phyloP scores from a whole-genome alignment of 2,113 vertebrate species.

The Danionella cerebrum region DNA sequence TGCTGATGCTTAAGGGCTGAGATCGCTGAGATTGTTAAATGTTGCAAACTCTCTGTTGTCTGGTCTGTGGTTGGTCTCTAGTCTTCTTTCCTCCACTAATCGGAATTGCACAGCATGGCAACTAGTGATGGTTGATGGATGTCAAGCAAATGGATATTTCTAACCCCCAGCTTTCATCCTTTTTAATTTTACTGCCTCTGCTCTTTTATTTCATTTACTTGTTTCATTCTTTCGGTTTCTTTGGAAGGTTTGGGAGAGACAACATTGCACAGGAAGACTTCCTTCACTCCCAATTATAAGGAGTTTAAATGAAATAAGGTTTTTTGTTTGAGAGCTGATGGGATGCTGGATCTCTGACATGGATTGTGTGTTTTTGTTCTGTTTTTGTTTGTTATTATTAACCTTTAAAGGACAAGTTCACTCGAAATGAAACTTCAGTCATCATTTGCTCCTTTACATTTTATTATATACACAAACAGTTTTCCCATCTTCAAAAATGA shows the following conservation, averaged over 20 bases:
- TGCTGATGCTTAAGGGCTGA: slow-evolving; percentile 31
- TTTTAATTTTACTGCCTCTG: slow-evolving; percentile 70
- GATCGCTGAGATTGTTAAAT: slow-evolving; percentile 69
- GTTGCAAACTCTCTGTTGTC: slow-evolving; percentile 65
- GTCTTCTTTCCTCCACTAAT: slow-evolving; percentile 57
- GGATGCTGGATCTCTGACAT: slow-evolving; percentile 59
- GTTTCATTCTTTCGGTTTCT: slow-evolving; percentile 69
- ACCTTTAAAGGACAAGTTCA: too few relatives aligned
- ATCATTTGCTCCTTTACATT: too few relatives aligned
- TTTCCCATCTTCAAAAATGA: too few relatives aligned
- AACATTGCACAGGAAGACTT: slow-evolving; percentile 95
- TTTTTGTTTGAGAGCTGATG: slow-evolving; percentile 62
- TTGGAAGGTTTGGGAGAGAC: slow-evolving; percentile 67
- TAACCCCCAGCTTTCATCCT: slow-evolving; percentile 81
- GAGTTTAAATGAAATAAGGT: slow-evolving; percentile 38
- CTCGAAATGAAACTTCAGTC: too few relatives aligned
- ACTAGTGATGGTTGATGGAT: slow-evolving; percentile 75
- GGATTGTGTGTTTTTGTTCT: slow-evolving; percentile 48
- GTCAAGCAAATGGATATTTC: slow-evolving; percentile 97
- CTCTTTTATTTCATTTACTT: slow-evolving; percentile 42
- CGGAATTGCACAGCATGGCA: slow-evolving; percentile 61
- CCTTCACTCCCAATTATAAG: slow-evolving; percentile 27
- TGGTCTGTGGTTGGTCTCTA: slow-evolving; percentile 53
- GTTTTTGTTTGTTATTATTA: slow-evolving; percentile 28
- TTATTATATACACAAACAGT: too few relatives aligned